Conservation (phyloP, 2,113 vertebrate genomes). For the Phodopus roborovskii region DNA sequence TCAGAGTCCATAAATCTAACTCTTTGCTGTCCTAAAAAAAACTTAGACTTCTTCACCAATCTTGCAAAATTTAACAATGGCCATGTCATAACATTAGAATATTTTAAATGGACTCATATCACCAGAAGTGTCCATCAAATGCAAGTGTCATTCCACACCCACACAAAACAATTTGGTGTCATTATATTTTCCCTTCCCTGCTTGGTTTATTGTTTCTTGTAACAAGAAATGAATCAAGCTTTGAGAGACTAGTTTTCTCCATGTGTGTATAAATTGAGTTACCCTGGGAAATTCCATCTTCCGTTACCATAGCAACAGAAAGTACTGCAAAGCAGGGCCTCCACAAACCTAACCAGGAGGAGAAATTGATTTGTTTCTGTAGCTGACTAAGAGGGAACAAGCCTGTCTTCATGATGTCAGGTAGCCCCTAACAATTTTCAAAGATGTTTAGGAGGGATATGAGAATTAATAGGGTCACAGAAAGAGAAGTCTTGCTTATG, state of each 20-base stretch:
- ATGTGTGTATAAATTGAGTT: slow-evolving; percentile 55
- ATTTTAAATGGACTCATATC: slow-evolving; percentile 27
- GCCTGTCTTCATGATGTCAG: slow-evolving; percentile 53
- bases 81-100: slow-evolving; percentile 50
- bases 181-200: slow-evolving; percentile 1
- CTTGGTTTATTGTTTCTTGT: slow-evolving; percentile 33
- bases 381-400: slow-evolving; percentile 47
- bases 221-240: slow-evolving; percentile 56
- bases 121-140: not conserved
- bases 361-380: slow-evolving; percentile 74
- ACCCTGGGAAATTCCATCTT: slow-evolving; percentile 70
- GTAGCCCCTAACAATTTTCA: slow-evolving; percentile 50
- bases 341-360: slow-evolving; percentile 39
- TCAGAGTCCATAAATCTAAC: not conserved
- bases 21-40: slow-evolving; percentile 54
- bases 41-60: not conserved
- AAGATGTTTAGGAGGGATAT: slow-evolving; percentile 2
- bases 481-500: slow-evolving; percentile 43
- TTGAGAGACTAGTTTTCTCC: slow-evolving; percentile 66
- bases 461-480: not conserved
- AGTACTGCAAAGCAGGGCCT: slow-evolving; percentile 71
- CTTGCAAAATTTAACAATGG: slow-evolving; percentile 26
- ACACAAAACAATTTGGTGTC: not conserved
- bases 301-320: slow-evolving; percentile 78
- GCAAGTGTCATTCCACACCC: not conserved